Evolutionary conservation across 2,797 vertebrate genomes (phyloP).

Genomic region (Percopsis omiscomaycus): DNA sequence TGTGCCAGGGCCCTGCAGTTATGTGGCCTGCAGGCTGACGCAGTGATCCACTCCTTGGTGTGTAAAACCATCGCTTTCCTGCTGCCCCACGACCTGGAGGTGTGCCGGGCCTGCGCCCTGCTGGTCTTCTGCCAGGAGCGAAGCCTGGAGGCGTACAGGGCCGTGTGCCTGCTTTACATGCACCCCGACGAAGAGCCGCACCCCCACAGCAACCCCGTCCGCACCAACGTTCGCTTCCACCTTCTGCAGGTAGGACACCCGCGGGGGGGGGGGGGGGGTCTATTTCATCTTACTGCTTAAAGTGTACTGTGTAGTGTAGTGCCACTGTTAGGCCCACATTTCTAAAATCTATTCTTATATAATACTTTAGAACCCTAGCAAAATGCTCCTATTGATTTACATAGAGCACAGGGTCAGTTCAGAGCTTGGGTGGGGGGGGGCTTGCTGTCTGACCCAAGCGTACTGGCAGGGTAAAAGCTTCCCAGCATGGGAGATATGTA

Average conservation of each 20-base stretch:
- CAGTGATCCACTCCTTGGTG: constrained; percentile 85
- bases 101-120: constrained; percentile 92
- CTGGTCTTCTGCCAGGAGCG: constrained; percentile 94
- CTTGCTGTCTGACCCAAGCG: neutral
- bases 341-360: too few species aligned
- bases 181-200: constrained; percentile 93
- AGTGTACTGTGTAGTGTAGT: neutral
- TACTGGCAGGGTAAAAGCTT: neutral
- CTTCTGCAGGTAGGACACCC: constrained; percentile 65
- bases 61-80: constrained; percentile 96
- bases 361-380: too few species aligned
- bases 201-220: constrained; percentile 83
- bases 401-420: too few species aligned
- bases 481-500: neutral
- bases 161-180: constrained; percentile 89
- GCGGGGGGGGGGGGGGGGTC: too few species aligned
- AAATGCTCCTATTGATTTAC: too few species aligned
- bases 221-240: constrained; percentile 91
- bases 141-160: constrained; percentile 89
- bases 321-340: too few species aligned
- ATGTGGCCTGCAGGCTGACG: constrained; percentile 85
- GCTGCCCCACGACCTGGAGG: constrained; percentile 92
- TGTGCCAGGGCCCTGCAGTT: constrained; percentile 89
- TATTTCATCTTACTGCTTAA: neutral
- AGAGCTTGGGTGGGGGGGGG: too few species aligned